Base-by-base conservation (phyloP, 1,140 invertebrate species). In the Drosophila nebulosa region DNA sequence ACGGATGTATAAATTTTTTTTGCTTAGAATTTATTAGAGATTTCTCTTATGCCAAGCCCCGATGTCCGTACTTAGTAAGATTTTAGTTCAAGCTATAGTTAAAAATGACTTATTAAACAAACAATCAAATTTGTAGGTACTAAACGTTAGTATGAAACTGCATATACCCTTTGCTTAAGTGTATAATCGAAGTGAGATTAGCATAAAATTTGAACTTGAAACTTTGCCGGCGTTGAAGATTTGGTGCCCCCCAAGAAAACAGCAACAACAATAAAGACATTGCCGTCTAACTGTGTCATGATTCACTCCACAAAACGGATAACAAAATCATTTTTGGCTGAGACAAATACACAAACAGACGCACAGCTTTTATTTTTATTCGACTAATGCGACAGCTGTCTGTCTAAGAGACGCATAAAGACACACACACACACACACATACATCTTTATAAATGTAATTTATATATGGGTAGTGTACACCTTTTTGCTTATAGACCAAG, bases 151-250 rank as follows among this genome's bases (percentile, higher is more conserved):
- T n/a, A n/a, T n/a, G n/a, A n/a, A 24, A 24, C 2, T 16, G 53
- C n/a, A 21, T 21, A 46, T 46, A 46, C 39, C 39, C 10, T 21
- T 46, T 18, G 5, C 7, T 12, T 18, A 10, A 75, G 72, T 6
- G 73, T 75, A 74, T 75, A 63, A 67, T 63, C 42, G 30, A 53
- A 21, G 64, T 24, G 61, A 77, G 70, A 86, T 85, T 86, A 85
- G 83, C 81, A 85, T 85, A 74, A 70, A 74, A 78, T 69, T 67
- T 85, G 81, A 85, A 85, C 81, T 85, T 85, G 81, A 78, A 88
- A 78, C 70, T 57, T 46, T 24, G 30, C 26, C 50, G 51, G 56
- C 12, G 57, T 63, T 53, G 24, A n/a, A 22, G 27, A 42, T 69
- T 66, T 68, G 65, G 52, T 50, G 72, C 63, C 61, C 39, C 32